Base-by-base conservation (phyloP, 2,113 vertebrate species). In the Cynopterus brachyotis region DNA sequence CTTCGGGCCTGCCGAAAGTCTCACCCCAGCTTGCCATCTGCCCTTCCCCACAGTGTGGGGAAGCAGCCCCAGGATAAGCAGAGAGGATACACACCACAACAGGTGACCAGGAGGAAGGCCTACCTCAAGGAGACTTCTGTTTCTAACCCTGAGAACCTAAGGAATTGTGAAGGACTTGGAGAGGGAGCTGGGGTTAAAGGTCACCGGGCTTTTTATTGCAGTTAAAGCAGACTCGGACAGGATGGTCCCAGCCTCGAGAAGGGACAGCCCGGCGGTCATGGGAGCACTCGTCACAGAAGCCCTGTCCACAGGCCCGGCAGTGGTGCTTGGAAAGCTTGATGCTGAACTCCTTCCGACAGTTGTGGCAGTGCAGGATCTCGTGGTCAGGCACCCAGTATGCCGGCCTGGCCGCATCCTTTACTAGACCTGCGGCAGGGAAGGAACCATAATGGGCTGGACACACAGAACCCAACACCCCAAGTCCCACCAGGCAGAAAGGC, bases 301-400 rank as follows among this genome's bases (percentile, higher is more conserved):
- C 99, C 98, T 99, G 99, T 75, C 99, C 99, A 0, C 99, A 99
- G 96, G 99, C 99, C 53, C 99, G 99, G 93, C 99, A 99, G 98
- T 99, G 99, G 97, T 99, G 99, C 96, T 99, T 99, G 96, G 99
- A 99, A 66, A 99, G 99, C 53, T 99, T 99, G 98, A 99, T 80
- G 59, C 98, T 99, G 98, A 99, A 99, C 93, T 99, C 99, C 91
- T 99, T 99, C 97, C 98, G 99, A 98, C 99, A 99, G 96, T 98
- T 99, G 98, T 98, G 98, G 98, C 99, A 99, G 96, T 99, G 98
- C 81, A 98, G 98, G 98, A 99, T 99, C 97, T 99, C 99, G 32
- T 99, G 99, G 96, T 99, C 99, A 1, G 99, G 99, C 87, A 99
- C 99, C 99, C 99, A 99, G 98, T 99, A 99, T 0, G 99, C 98